Evolutionary conservation across 2,888 invertebrate genomes (phyloP), one percentile per base, ranked within the genome.

Genomic region (Corbicula japonica): DNA sequence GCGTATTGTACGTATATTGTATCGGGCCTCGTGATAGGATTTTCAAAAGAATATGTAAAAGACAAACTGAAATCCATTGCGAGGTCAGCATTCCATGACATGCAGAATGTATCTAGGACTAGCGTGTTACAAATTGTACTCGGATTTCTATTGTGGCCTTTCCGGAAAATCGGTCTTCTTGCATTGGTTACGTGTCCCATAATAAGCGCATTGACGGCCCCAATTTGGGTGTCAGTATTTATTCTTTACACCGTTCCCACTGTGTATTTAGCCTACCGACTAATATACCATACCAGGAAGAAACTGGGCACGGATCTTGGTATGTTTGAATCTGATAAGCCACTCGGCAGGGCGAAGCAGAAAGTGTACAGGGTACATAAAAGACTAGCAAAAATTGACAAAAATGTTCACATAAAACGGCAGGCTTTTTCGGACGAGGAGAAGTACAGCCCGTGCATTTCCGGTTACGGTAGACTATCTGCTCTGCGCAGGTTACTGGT

Each of bases 191-290:
- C 91, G 0, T 89, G 86, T 15, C 88, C 91, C 4, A 30, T 92
- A 4, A 91, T 91, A 70, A 86, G 88, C 63, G 78, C 86, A 0
- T 12, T 90, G 0, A 87, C 89, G 0, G 58, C 89, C 5, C 92
- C 92, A 0, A 30, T 90, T 3, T 88, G 89, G 48, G 35, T 86
- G 3, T 15, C 89, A 1, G 80, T 92, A 0, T 90, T 91, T 58
- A 48, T 86, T 3, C 32, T 91, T 1, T 92, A 92, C 72, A 90
- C 91, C 44, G 82, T 92, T 44, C 93, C 93, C 5, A 89, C 91
- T 0, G 73, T 92, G 1, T 92, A 92, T 73, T 75, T 92, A 1
- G 86, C 91, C 0, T 88, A 90, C 72, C 77, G 92, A 63, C 86
- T 92, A n/a, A 68, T 91, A 12, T 91, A 83, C 77, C 90, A 91